Conservation (phyloP, 2,797 vertebrate genomes). For the Telmatherina bonti region DNA sequence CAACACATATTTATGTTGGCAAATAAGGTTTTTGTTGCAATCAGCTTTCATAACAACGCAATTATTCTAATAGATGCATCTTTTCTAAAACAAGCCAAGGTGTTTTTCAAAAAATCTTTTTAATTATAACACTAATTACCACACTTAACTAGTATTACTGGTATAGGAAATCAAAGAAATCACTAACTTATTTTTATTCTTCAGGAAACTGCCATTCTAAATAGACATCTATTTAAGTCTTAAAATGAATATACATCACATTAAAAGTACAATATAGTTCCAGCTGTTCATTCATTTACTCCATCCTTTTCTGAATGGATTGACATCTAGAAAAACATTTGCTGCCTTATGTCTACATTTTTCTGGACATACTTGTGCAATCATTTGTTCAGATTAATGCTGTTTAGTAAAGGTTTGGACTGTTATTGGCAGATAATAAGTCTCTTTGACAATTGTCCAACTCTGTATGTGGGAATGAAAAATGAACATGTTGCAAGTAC, state of each 20-base stretch:
- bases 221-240: not conserved
- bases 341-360: conserved; percentile 22
- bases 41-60: not conserved
- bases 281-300: conserved; percentile 41
- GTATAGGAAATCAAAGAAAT: not conserved
- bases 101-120: too few relatives aligned
- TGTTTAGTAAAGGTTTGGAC: conserved; percentile 49
- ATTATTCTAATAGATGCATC: not conserved
- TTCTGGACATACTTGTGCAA: conserved; percentile 22
- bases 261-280: conserved; percentile 28
- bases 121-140: not conserved
- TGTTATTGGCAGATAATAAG: too few relatives aligned
- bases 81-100: not conserved
- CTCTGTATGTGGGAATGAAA: conserved; percentile 6
- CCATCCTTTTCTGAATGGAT: conserved; percentile 16
- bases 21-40: not conserved
- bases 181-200: not conserved
- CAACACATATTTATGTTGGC: not conserved
- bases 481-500: conserved; percentile 20
- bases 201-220: not conserved
- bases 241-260: conserved; percentile 25
- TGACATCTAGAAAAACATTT: conserved; percentile 49
- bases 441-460: not conserved
- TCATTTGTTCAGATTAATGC: conserved; percentile 42
- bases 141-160: not conserved